A percentile compares a stretch with the other conserved stretches of the same genome.
These are phyloP conservation scores for Ginglymostoma cirratum DNA, from an alignment of 2,113 vertebrate genomes.

Conservation along the genomic window DNA sequence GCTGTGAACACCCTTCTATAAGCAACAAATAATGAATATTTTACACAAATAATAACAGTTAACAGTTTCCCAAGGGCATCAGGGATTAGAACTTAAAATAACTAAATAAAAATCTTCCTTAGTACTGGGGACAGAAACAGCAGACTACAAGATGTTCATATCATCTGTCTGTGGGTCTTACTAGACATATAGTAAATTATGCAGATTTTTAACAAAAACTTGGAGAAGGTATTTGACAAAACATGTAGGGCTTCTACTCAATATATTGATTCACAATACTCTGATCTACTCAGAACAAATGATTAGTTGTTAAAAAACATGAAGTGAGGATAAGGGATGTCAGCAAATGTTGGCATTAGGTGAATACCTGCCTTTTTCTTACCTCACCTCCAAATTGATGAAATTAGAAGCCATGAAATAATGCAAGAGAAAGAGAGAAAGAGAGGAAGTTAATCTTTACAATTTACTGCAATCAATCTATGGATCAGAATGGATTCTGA, in stretches of 20 bases:
- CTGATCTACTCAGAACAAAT: background rate
- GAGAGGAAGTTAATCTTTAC: background rate
- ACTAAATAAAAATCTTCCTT: background rate
- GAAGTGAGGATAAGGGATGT: background rate
- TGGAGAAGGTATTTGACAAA: background rate
- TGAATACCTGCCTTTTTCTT: background rate
- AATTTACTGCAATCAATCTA: background rate
- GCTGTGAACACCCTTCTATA: background rate
- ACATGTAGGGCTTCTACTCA: background rate
- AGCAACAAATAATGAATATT: constrained; percentile 23
- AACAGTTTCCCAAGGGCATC: background rate
- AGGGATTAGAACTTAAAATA: constrained; percentile 3
- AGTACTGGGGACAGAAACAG: background rate
- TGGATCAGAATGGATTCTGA: background rate
- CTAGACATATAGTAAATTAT: background rate
- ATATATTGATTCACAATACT: background rate
- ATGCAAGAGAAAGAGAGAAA: background rate
- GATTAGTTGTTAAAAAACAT: background rate
- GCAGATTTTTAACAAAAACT: background rate
- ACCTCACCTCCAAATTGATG: no score
- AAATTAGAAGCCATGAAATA: background rate
- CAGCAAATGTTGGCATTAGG: background rate
- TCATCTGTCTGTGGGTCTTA: background rate
- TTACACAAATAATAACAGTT: background rate
- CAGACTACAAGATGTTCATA: background rate